Base-by-base conservation (phyloP, 35 echinoderm and acorn worm species). In the Lytechinus variegatus region DNA sequence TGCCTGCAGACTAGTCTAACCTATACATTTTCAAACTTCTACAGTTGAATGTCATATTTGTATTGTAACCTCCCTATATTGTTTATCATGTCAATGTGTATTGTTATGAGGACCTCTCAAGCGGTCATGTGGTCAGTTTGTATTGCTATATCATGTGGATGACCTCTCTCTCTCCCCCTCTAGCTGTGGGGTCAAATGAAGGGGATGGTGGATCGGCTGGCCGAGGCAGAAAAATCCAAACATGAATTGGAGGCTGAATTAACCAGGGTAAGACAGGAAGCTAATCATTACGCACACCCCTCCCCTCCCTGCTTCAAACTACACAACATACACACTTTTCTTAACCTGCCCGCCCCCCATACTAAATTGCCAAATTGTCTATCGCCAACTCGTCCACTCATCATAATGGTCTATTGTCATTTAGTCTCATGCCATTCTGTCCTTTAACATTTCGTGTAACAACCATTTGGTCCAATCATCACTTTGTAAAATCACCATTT, bases 131-230 rank as follows among this genome's bases (percentile, higher is more conserved):
- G 66, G 16, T n/a, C 5, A 79, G n/a, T 24, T 6, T 79, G 66
- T 79, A 79, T 79, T 24, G 14, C 24, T 79, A 27, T 79, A 89
- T 51, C 21, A 89, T 90, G 28, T 90, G 52, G 14, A 54, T 90
- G 52, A 12, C 10, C 27, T 52, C 52, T 52, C 52, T 52, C 88
- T 90, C 52, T 13, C n/a, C 33, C 19, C 9, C 61, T 60, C 57
- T 86, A 99, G 98, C 94, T 97, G 24, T 99, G 98, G 98, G 95
- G 87, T 21, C 98, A 99, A 71, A 86, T 99, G 94, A 99, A 99
- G 86, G 97, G 97, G 27, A 91, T 99, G 95, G 95, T 99, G 91
- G 97, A 98, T 33, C 97, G 96, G 88, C 93, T 97, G 86, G 86
- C 97, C 12, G 95, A 91, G 13, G 94, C 61, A 94, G 97, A 99